Evolutionary conservation across 2,888 invertebrate genomes (phyloP).

Genomic region (Agriopis marginaria): DNA sequence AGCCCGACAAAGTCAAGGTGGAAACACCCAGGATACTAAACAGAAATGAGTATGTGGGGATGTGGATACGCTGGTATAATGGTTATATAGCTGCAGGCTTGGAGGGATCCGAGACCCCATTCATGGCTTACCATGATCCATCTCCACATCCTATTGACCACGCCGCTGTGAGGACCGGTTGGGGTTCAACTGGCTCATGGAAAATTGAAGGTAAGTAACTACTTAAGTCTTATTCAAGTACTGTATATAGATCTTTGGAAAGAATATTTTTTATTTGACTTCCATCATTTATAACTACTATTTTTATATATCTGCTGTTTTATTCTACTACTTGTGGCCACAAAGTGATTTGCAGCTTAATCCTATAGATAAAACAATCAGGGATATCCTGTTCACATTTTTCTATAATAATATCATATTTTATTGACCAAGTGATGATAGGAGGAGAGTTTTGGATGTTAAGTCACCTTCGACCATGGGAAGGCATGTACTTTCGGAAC

Average conservation of each 20-base stretch:
- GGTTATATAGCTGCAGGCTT: slow-evolving; percentile 86
- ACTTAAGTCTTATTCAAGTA: not conserved
- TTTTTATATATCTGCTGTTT: not conserved
- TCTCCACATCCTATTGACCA: slow-evolving; percentile 84
- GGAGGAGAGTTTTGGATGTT: too few species aligned
- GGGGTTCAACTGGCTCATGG: slow-evolving; percentile 91
- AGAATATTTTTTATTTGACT: too few species aligned
- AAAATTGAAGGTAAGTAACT: slow-evolving; percentile 86
- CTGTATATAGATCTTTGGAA: too few species aligned
- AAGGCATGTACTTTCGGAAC: too few species aligned
- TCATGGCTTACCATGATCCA: slow-evolving; percentile 88
- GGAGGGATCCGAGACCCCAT: slow-evolving; percentile 87
- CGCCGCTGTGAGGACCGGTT: slow-evolving; percentile 90
- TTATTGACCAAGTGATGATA: too few species aligned
- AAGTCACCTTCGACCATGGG: too few species aligned
- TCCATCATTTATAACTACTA: too few species aligned
- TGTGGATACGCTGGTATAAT: slow-evolving; percentile 90
- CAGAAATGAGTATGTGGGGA: slow-evolving; percentile 88
- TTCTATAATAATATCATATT: too few species aligned
- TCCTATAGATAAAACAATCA: too few species aligned
- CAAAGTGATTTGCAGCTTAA: not conserved
- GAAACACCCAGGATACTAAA: slow-evolving; percentile 88
- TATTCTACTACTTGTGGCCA: slow-evolving; percentile 7
- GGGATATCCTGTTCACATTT: too few species aligned
- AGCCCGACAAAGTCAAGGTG: slow-evolving; percentile 87